Conservation (phyloP, 2,797 vertebrate genomes). For the Brachyrhaphis roseni region DNA sequence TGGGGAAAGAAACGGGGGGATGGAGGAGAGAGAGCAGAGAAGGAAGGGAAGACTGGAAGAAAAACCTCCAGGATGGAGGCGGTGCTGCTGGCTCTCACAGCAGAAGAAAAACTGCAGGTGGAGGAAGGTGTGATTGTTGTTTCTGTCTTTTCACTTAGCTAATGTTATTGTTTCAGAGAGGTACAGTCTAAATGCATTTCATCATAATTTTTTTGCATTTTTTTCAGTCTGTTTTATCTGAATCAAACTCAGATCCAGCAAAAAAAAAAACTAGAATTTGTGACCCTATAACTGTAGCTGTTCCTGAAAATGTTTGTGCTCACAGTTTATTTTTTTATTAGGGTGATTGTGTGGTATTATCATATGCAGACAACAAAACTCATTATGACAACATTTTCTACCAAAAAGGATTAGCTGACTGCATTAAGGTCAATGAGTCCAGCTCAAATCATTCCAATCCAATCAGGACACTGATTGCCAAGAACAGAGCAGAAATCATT, state of each 20-base stretch:
- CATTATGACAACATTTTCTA: neutral
- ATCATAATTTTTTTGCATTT: neutral
- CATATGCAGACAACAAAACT: neutral
- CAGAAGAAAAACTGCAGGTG: neutral
- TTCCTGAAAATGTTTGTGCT: neutral
- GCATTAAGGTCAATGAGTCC: too few relatives aligned
- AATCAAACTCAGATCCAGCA: neutral
- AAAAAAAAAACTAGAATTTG: neutral
- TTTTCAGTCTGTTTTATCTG: neutral
- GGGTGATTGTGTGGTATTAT: neutral
- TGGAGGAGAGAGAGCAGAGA: neutral
- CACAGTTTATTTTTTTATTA: neutral
- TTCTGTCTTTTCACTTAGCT: neutral
- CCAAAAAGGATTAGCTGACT: neutral
- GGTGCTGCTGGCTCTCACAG: neutral
- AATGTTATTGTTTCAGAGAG: neutral
- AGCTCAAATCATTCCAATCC: neutral
- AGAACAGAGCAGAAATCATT: neutral
- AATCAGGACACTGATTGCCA: neutral
- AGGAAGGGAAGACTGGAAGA: neutral
- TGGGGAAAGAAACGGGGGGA: neutral
- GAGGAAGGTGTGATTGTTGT: neutral
- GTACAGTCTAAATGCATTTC: conserved; percentile 31
- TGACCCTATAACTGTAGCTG: neutral
- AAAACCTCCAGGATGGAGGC: neutral